Evolutionary conservation across 92 coral and sea anemone genomes (phyloP).

Genomic region (Siderastrea siderea): DNA sequence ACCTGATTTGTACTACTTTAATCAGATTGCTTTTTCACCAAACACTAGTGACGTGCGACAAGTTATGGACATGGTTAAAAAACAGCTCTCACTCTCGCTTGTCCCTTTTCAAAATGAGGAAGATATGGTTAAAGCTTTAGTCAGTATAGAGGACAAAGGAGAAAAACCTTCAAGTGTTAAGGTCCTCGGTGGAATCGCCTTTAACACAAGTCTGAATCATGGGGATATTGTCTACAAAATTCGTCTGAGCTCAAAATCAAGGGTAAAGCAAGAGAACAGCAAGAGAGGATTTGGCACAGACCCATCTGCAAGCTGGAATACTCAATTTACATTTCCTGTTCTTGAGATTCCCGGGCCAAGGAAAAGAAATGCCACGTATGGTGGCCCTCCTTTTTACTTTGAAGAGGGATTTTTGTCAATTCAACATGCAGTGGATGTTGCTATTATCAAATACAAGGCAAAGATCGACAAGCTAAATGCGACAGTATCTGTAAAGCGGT

Average conservation of each 20-base stretch:
- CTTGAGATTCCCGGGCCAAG: slow-evolving; percentile 87
- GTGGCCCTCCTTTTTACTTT: slow-evolving; percentile 90
- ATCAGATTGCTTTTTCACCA: slow-evolving; percentile 73
- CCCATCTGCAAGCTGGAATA: slow-evolving; percentile 85
- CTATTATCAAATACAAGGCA: slow-evolving; percentile 75
- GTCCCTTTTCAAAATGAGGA: slow-evolving; percentile 70
- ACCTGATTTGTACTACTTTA: slow-evolving; percentile 17
- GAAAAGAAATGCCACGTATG: slow-evolving; percentile 53
- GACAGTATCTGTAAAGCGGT: slow-evolving; percentile 71
- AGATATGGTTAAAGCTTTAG: slow-evolving; percentile 74
- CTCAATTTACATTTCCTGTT: slow-evolving; percentile 87
- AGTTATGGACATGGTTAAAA: slow-evolving; percentile 40
- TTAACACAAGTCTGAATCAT: slow-evolving; percentile 59
- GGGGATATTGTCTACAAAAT: slow-evolving; percentile 75
- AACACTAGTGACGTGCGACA: slow-evolving; percentile 60
- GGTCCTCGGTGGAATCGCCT: slow-evolving; percentile 85
- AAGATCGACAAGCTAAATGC: slow-evolving; percentile 16
- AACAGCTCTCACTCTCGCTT: slow-evolving; percentile 3
- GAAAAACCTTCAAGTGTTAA: neutral
- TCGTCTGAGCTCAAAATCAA: slow-evolving; percentile 79
- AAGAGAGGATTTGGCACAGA: slow-evolving; percentile 46
- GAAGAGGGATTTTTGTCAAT: slow-evolving; percentile 85
- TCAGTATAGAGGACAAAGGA: slow-evolving; percentile 19
- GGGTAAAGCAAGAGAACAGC: neutral
- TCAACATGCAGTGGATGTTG: slow-evolving; percentile 90